phyloP scores from a whole-genome alignment of 37 sponge, comb jelly and placozoan species.

The Chondrilla cf. caribensis region DNA sequence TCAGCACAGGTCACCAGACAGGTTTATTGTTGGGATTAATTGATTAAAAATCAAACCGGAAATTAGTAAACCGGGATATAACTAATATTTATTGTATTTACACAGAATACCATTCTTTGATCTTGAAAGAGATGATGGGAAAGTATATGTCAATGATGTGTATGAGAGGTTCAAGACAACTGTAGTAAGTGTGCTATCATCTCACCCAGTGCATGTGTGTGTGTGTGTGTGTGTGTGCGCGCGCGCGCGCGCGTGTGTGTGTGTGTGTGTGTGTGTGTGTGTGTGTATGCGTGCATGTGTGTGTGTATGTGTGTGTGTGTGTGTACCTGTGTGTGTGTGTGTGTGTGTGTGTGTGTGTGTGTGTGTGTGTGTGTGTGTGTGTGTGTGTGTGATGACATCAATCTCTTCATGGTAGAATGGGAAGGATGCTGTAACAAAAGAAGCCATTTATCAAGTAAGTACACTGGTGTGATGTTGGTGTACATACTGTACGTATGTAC shows the following conservation, averaged over 20 bases:
- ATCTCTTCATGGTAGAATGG: no score
- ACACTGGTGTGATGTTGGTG: no score
- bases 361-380: conserved; percentile 13
- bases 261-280: background rate
- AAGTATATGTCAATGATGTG: background rate
- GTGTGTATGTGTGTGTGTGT: background rate
- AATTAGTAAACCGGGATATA: no score
- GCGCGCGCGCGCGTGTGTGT: conserved; percentile 1
- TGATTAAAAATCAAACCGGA: no score
- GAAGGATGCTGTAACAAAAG: no score
- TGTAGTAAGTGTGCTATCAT: no score
- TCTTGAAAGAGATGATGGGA: background rate
- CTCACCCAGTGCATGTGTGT: background rate
- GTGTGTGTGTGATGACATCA: background rate
- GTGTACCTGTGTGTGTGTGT: background rate
- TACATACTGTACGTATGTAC: background rate
- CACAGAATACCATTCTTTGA: background rate
- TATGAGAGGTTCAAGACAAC: background rate
- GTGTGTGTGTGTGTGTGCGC: conserved; percentile 5
- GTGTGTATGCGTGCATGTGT: conserved; percentile 12
- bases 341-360: background rate
- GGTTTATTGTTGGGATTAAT: no score
- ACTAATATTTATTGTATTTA: no score
- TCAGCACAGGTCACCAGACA: no score
- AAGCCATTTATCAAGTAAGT: no score